Evolutionary conservation across 2,113 vertebrate species (phyloP).

Genomic region (Procavia capensis): DNA sequence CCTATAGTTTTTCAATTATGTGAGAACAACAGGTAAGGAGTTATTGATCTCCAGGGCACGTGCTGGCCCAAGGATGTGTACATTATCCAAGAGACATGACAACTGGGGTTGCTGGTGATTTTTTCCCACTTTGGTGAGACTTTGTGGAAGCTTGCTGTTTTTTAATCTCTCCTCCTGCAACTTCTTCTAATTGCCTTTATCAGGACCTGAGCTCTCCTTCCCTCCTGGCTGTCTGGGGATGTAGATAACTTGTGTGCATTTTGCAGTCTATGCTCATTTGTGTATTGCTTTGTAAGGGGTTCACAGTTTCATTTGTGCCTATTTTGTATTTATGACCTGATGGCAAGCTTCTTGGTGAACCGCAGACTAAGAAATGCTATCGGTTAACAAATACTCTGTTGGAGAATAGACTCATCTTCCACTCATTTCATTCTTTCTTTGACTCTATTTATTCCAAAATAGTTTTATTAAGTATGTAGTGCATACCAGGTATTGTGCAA

Average conservation of each 20-base stretch:
- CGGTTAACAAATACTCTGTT: neutral
- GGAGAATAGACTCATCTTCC: neutral
- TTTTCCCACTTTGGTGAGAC: neutral
- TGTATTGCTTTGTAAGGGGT: conserved; percentile 16
- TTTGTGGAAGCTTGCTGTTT: conserved; percentile 36
- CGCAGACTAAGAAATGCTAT: neutral
- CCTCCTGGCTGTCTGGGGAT: neutral
- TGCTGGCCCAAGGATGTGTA: conserved; percentile 29
- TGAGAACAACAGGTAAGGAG: conserved; percentile 73
- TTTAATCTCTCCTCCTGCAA: neutral
- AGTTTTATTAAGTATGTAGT: neutral
- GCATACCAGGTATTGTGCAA: neutral
- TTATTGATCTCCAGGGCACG: conserved; percentile 71
- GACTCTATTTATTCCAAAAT: neutral
- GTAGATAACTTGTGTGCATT: neutral
- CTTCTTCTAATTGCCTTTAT: conserved; percentile 12
- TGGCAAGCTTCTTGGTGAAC: neutral
- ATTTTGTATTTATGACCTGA: conserved; percentile 36
- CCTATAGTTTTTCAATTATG: conserved; percentile 77
- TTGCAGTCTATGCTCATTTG: neutral
- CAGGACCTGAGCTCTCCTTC: neutral
- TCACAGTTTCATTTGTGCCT: neutral
- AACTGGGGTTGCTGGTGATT: conserved; percentile 56
- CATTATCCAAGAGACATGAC: conserved; percentile 61
- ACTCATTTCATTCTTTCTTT: neutral